These are phyloP conservation scores for Phrynosoma platyrhinos DNA, from an alignment of 2,113 vertebrate genomes.

Conservation along the genomic window DNA sequence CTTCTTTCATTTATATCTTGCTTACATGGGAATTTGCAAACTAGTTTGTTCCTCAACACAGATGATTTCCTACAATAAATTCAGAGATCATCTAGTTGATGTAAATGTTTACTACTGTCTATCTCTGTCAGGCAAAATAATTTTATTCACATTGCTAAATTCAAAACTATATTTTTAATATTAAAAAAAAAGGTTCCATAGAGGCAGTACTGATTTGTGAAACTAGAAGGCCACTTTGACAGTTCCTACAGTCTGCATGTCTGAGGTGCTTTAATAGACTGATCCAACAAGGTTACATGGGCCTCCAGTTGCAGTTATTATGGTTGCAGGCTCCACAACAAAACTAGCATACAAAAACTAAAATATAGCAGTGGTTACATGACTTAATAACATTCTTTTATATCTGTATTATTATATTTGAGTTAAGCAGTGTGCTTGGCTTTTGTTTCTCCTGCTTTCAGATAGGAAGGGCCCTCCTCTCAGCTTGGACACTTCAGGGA, in stretches of 20 bases:
- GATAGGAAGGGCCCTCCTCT: too few relatives aligned
- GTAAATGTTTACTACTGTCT: background rate
- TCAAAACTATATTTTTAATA: background rate
- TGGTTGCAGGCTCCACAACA: background rate
- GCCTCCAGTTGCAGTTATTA: too few relatives aligned
- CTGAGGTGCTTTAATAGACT: background rate
- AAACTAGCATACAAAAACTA: too few relatives aligned
- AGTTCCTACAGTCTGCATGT: background rate
- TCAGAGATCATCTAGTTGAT: background rate
- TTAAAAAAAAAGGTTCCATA: background rate
- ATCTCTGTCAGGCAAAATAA: background rate
- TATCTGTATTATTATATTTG: too few relatives aligned
- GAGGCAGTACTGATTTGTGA: background rate
- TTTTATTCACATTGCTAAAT: background rate
- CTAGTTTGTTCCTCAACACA: background rate
- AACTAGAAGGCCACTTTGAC: background rate
- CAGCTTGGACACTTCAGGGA: background rate
- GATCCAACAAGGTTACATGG: too few relatives aligned
- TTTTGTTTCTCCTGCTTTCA: too few relatives aligned
- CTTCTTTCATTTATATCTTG: background rate
- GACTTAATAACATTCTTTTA: background rate
- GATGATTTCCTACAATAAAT: background rate
- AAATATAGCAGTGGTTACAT: too few relatives aligned
- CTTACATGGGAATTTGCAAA: background rate
- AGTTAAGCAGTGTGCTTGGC: too few relatives aligned